A percentile compares a stretch with the other conserved stretches of the same genome.
phyloP scores from a whole-genome alignment of 1,140 invertebrate genomes.

The Megathymus violae region DNA sequence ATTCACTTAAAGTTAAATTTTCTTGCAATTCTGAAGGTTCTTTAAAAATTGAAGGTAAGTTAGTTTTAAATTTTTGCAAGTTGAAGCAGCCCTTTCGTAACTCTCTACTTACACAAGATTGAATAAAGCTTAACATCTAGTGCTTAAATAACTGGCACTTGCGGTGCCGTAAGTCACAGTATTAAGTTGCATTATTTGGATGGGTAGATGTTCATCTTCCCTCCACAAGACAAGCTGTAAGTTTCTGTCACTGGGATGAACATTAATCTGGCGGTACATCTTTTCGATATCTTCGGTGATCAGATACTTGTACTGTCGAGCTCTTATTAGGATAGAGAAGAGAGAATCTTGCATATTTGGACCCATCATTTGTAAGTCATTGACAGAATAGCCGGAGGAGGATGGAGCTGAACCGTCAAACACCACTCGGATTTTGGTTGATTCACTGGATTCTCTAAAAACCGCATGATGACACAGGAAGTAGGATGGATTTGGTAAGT shows the following conservation, averaged over 20 bases:
- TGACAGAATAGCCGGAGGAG: conserved; percentile 5
- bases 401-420: conserved; percentile 50
- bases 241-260: neutral
- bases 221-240: neutral
- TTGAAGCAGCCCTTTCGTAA: neutral
- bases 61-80: conserved; percentile 7
- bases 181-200: neutral
- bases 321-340: neutral
- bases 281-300: neutral
- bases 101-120: conserved; percentile 2
- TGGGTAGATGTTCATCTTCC: neutral
- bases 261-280: neutral
- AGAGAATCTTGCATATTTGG: conserved; percentile 10
- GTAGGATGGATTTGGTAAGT: conserved; percentile 19
- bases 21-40: neutral
- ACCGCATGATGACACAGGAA: conserved; percentile 38
- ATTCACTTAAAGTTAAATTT: conserved; percentile 5
- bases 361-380: conserved; percentile 5
- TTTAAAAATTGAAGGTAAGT: neutral
- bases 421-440: conserved; percentile 42
- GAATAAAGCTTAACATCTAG: neutral
- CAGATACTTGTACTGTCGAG: neutral
- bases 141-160: neutral
- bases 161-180: neutral
- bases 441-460: conserved; percentile 40